A percentile compares a stretch with the other conserved stretches of the same genome.
These are phyloP conservation scores for Myotis myotis DNA, from an alignment of 2,797 vertebrate genomes.

Conservation along the genomic window DNA sequence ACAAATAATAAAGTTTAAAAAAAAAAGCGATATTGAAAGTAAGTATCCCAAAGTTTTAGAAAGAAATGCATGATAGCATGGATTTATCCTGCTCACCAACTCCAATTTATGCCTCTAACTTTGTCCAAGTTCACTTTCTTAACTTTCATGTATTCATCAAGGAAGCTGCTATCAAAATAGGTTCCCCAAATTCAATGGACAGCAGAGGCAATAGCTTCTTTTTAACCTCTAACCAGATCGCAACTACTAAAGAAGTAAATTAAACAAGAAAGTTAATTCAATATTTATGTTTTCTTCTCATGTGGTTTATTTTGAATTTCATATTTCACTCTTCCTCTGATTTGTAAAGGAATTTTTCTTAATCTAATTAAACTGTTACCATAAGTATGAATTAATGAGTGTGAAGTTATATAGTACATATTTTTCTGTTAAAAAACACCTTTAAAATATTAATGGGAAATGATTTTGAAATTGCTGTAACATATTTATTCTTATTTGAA, in stretches of 20 bases:
- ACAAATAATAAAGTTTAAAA: not conserved
- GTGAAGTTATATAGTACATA: constrained; percentile 60
- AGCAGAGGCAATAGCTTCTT: not conserved
- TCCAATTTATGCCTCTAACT: not conserved
- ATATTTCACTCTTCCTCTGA: constrained; percentile 33
- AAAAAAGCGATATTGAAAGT: not conserved
- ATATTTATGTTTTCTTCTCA: constrained; percentile 21
- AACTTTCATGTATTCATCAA: not conserved
- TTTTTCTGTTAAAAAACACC: constrained; percentile 66
- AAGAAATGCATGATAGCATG: not conserved
- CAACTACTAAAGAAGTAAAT: not conserved
- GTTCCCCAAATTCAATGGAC: not conserved
- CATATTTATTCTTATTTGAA: constrained; percentile 47
- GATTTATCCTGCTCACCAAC: not conserved
- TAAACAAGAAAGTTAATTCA: constrained; percentile 22
- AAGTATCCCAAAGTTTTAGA: not conserved
- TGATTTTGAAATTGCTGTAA: constrained; percentile 44
- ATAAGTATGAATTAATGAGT: constrained; percentile 45
- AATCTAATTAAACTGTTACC: constrained; percentile 55
- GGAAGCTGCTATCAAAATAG: not conserved
- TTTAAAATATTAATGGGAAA: constrained; percentile 74
- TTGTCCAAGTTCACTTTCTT: not conserved
- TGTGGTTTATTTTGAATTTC: not conserved
- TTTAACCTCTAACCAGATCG: constrained; percentile 19
- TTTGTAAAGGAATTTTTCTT: not conserved